A percentile compares a stretch with the other conserved stretches of the same genome.
Evolutionary conservation across 2,888 invertebrate species (phyloP).

Genomic region (Tetrapedia diversipes): DNA sequence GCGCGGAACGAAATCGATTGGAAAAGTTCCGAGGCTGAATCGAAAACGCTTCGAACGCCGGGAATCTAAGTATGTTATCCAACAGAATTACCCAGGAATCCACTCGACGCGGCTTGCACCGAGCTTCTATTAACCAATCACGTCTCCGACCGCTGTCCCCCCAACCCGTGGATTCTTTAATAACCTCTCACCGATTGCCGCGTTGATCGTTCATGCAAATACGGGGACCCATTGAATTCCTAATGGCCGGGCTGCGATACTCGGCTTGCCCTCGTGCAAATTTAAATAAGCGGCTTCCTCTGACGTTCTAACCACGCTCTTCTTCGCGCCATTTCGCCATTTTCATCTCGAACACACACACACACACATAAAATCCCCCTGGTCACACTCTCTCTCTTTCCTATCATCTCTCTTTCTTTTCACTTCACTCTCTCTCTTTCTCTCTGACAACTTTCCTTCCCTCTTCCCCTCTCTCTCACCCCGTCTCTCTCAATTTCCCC

Average conservation of each 20-base stretch:
- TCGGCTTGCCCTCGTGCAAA: constrained; percentile 43
- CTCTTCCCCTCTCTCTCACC: too few species aligned
- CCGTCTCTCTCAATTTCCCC: too few species aligned
- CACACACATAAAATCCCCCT: too few species aligned
- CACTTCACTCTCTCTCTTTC: constrained; percentile 31
- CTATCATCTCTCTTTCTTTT: not conserved
- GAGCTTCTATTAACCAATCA: constrained; percentile 16
- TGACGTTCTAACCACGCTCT: constrained; percentile 16
- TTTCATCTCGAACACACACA: constrained; percentile 14
- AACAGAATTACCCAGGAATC: too few species aligned
- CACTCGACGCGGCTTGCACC: not conserved
- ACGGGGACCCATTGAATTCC: constrained; percentile 58
- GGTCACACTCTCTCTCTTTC: too few species aligned
- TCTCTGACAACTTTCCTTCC: too few species aligned
- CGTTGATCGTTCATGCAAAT: constrained; percentile 59
- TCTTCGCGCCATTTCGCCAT: constrained; percentile 23
- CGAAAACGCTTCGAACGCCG: too few species aligned
- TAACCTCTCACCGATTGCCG: constrained; percentile 56
- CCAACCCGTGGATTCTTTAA: constrained; percentile 24
- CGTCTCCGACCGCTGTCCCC: not conserved
- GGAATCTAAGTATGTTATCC: too few species aligned
- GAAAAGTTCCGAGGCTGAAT: too few species aligned
- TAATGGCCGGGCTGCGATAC: constrained; percentile 50
- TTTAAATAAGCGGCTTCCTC: constrained; percentile 65
- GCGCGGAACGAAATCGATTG: too few species aligned